Evolutionary conservation across 1,140 invertebrate genomes (phyloP), one percentile per base, ranked within the genome.

Genomic region (Drosophila pseudoananassae): DNA sequence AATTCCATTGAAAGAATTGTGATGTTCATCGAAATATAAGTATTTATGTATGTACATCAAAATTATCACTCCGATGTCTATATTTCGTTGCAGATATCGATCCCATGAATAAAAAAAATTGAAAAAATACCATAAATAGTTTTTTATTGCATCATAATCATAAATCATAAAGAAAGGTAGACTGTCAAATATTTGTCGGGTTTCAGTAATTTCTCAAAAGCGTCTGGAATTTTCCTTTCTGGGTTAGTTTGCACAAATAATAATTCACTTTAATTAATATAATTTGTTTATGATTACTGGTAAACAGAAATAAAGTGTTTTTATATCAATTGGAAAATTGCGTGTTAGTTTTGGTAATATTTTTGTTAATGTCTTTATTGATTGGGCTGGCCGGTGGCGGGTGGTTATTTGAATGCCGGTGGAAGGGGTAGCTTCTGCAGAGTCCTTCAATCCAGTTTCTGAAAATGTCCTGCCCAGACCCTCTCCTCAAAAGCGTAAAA

Each of bases 251-350:
- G 25, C 12, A 31, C 63, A 75, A 71, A 59, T 57, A 78, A 85
- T 85, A 82, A 75, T 76, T 78, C 82, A 78, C 68, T 82, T 82
- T 78, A 88, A 87, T 87, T 71, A 81, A 65, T 72, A 68, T 88
- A 82, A 87, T 82, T 87, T 78, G 75, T 82, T 87, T 87, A 84
- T 65, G 80, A 68, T 66, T 77, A 81, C 77, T 75, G 81, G 82
- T 81, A 79, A 85, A 85, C 61, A 85, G 33, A 61, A 58, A 59
- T 23, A 38, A 57, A 49, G 17, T 43, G 40, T 63, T 51, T 78
- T 50, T 47, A 54, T 40, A 51, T 56, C 65, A 68, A 87, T 72
- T 82, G 51, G 70, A 87, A 78, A 78, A 76, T 87, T 63, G 82
- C 83, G 82, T 87, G 82, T 55, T 56, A 52, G 55, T 50, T 52